Base-by-base conservation (phyloP, 2,113 vertebrate genomes). In the Microcebus lehilahytsara region DNA sequence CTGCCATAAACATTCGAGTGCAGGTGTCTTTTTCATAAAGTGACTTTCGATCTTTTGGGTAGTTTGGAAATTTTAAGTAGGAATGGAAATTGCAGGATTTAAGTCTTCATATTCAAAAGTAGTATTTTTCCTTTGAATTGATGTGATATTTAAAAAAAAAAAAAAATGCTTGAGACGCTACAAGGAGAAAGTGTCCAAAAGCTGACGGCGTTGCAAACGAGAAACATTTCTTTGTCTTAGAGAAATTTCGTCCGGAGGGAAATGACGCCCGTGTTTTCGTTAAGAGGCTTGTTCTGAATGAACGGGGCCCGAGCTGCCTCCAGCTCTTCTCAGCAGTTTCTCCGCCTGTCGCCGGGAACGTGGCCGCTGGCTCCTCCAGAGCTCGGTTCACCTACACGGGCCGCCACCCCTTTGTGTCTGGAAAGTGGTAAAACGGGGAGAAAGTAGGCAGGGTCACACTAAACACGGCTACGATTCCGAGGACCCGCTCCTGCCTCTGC, bases 151-250 rank as follows among this genome's bases (percentile, higher is more conserved):
- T 8, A 2, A 60, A 53, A 42, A 49, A 49, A 46, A 42, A 46
- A 10, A 49, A 49, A 91, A 78, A 56, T 10, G n/a, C 12, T 9
- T 46, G 32, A 58, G 27, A 34, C 42, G 9, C 22, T 5, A 46
- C 2, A n/a, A 11, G 20, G 14, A 58, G 71, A 53, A 16, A 56
- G 37, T 0, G 12, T 9, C 58, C 16, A 9, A 17, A 46, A 69
- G 34, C 51, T 9, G 64, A 25, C 20, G 4, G 53, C n/a, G 0
- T 4, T 20, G 32, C 46, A 12, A 2, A 42, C 12, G 1, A 12
- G 40, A 75, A 16, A 20, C 42, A 34, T 42, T 72, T 60, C 95
- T 78, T 37, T 46, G 79, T 60, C 75, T 85, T 27, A 7, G 12
- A 53, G 56, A 25, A 32, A 32, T 4, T 19, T 30, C 5, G 49